Evolutionary conservation across 1,140 invertebrate genomes (phyloP).

Genomic region (Panonychus citri): DNA sequence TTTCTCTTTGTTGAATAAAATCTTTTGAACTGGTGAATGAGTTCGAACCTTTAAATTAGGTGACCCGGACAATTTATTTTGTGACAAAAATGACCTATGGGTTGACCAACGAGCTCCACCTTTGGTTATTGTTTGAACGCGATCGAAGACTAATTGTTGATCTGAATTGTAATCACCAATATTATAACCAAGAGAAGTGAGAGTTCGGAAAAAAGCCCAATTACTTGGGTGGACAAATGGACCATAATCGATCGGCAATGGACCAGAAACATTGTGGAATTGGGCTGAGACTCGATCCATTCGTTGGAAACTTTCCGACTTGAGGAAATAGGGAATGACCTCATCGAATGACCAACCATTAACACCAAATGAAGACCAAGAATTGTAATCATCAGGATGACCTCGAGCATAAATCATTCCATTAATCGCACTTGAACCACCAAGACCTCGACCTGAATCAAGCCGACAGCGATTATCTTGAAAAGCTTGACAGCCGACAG

Average conservation of each 20-base stretch:
- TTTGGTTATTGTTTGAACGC: slow-evolving; percentile 58
- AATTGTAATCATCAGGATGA: slow-evolving; percentile 71
- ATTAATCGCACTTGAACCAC: slow-evolving; percentile 69
- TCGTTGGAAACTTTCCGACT: slow-evolving; percentile 46
- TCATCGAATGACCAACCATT: slow-evolving; percentile 72
- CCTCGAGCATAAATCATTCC: slow-evolving; percentile 84
- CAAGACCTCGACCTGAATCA: slow-evolving; percentile 17
- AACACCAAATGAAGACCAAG: slow-evolving; percentile 71
- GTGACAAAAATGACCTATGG: slow-evolving; percentile 29
- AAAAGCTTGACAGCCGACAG: slow-evolving; percentile 26
- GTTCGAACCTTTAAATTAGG: slow-evolving; percentile 58
- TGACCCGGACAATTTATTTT: slow-evolving; percentile 32
- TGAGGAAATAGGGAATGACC: slow-evolving; percentile 53
- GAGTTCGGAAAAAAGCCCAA: slow-evolving; percentile 28
- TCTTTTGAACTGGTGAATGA: slow-evolving; percentile 48
- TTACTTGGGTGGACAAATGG: not conserved
- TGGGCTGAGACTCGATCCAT: not conserved
- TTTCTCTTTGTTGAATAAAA: slow-evolving; percentile 56
- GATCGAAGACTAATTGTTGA: slow-evolving; percentile 33
- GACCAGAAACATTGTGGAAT: not conserved
- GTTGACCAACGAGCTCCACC: slow-evolving; percentile 47
- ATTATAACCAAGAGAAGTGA: slow-evolving; percentile 35
- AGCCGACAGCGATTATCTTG: slow-evolving; percentile 30
- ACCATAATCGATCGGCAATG: not conserved
- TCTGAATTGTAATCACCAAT: slow-evolving; percentile 22